Evolutionary conservation across 1,140 invertebrate genomes (phyloP).

Genomic region (Philotrypesis tridentata): DNA sequence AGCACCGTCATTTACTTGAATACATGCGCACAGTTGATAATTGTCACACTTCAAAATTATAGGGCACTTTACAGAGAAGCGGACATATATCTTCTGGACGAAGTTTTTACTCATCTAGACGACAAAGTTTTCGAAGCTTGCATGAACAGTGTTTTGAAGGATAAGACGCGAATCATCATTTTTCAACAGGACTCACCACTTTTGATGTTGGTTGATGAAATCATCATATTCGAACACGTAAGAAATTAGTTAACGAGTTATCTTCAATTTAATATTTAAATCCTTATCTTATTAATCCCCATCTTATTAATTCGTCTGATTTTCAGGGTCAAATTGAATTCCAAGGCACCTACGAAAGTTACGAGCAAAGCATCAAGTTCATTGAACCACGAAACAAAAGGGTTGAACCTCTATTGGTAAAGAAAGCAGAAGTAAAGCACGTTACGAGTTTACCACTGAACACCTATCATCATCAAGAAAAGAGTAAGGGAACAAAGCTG

Average conservation of each 20-base stretch:
- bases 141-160: constrained; percentile 78
- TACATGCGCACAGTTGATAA: not conserved
- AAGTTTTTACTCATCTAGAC: constrained; percentile 72
- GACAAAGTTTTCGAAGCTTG: constrained; percentile 82
- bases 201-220: constrained; percentile 75
- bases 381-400: not conserved
- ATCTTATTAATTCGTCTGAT: not conserved
- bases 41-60: not conserved
- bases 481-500: not conserved
- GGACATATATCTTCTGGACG: not conserved
- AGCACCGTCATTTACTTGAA: not conserved
- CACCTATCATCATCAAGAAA: not conserved
- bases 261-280: not conserved
- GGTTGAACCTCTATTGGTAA: not conserved
- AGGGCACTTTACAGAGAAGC: constrained; percentile 17
- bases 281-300: not conserved
- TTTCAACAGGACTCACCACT: not conserved
- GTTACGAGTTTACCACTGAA: not conserved
- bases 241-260: constrained; percentile 29
- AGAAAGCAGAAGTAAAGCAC: not conserved
- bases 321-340: not conserved
- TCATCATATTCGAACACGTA: constrained; percentile 79
- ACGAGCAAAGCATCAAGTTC: not conserved
- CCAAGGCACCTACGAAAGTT: not conserved
- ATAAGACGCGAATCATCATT: constrained; percentile 78